Base-by-base conservation (phyloP, 2,113 vertebrate genomes). In the Bos taurus region DNA sequence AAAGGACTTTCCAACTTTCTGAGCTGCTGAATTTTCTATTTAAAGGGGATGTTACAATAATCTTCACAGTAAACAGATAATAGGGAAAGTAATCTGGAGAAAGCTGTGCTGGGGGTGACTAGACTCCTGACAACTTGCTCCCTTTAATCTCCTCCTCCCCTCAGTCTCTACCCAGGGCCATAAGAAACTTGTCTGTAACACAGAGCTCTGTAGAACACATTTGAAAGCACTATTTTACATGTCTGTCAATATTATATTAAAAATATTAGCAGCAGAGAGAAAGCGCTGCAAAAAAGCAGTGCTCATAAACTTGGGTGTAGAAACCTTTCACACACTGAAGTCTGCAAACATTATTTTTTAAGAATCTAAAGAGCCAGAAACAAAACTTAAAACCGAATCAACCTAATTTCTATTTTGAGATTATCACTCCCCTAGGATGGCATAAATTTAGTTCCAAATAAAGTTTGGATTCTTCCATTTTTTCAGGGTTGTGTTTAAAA, bases 311-410 rank as follows among this genome's bases (percentile, higher is more conserved):
- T 67, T 54, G 13, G 40, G 16, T 95, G n/a, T 46, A 10, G 36
- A 94, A 83, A 33, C 4, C 14, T 90, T 91, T 84, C 84, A 94
- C 21, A 93, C 50, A 80, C 17, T 96, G 21, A 94, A 46, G 57
- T 89, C 2, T 71, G 21, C 6, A 57, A 74, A 28, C 3, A 62
- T 48, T 77, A 48, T 7, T 46, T 90, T 91, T 91, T 80, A 95
- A 88, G 40, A 90, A 23, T 77, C 80, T 62, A 82, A 93, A 81
- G n/a, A 80, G 28, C 43, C 81, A 95, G 33, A 98, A 96, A 94
- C 71, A 81, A 77, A 67, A 62, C 50, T 87, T 71, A n/a, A n/a
- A 83, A 57, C 16, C 19, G 60, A 85, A 60, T 90, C 25, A 95
- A 90, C 15, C 48, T 92, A 56, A 71, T 85, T 90, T 94, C 33